Base-by-base conservation (phyloP, 2,888 invertebrate genomes). In the Patella depressa region DNA sequence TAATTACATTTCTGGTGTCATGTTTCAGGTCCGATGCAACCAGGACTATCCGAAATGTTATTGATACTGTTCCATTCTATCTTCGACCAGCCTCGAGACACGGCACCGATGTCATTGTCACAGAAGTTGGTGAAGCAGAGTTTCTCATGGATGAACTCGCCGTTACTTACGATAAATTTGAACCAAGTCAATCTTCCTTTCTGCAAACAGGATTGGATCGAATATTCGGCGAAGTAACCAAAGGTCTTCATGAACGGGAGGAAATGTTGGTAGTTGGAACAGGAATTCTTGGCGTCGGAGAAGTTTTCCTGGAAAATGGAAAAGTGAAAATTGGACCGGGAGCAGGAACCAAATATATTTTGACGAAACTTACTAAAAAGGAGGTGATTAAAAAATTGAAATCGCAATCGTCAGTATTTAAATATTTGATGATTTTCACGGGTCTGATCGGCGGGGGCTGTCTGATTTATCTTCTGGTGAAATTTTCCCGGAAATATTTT, bases 241-340 rank as follows among this genome's bases (percentile, higher is more conserved):
- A 96, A 80, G 97, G 97, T 0, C 92, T 96, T 34, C 96, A 97
- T 91, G 95, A 96, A 9, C 96, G 96, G 73, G 97, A 97, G 90
- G 95, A 95, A 92, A 95, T 97, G 94, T 92, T 97, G 5, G 93
- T 96, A 0, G 95, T 95, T 87, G 96, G 96, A 19, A 95, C 96
- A 73, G 94, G 95, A 82, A 93, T 97, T 71, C 95, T 97, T 0
- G 94, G 94, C 4, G 94, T 97, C 75, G 97, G 97, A 17, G 94
- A 96, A 92, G 92, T 97, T 45, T 94, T 94, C 74, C 88, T 93
- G 57, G 93, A 93, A n/a, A 94, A 94, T 75, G 93, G 93, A 0
- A 88, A 96, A 76, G 94, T 94, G 86, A 93, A 96, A 86, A 95
- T 96, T 14, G 69, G 71, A 5, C 86, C 96, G 0, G 91, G 93